These are phyloP conservation scores for Numenius arquata DNA, from an alignment of 2,113 vertebrate genomes.

Conservation along the genomic window DNA sequence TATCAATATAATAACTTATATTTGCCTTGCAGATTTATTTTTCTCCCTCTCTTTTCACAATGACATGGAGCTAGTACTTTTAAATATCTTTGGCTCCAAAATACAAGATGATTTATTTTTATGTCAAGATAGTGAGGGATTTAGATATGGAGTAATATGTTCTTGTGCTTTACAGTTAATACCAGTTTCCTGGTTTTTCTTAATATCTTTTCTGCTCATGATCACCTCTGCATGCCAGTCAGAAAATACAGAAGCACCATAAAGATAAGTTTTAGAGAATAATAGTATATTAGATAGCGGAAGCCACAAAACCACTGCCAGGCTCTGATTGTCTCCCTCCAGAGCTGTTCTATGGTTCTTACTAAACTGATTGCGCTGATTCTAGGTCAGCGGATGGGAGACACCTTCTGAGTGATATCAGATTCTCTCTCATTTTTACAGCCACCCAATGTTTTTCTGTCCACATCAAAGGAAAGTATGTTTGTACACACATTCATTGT, in stretches of 20 bases:
- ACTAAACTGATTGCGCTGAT: background rate
- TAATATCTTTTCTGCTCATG: background rate
- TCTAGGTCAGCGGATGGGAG: background rate
- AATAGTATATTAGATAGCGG: background rate
- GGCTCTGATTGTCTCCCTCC: background rate
- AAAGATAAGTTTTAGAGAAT: background rate
- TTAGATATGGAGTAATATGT: background rate
- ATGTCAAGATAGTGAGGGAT: background rate
- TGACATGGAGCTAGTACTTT: background rate
- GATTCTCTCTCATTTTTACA: background rate
- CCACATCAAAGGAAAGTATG: accelerated
- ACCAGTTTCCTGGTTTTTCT: background rate
- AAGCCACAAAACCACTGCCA: background rate
- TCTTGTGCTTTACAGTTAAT: background rate
- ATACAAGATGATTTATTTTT: background rate
- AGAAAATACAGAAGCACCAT: background rate
- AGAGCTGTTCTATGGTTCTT: background rate
- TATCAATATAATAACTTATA: background rate
- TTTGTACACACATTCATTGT: background rate
- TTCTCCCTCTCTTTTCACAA: background rate
- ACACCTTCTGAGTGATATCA: background rate
- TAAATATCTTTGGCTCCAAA: background rate
- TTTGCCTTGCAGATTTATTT: background rate
- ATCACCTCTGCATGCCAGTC: background rate
- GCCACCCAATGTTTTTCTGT: background rate